A percentile compares a stretch with the other conserved stretches of the same genome.
Conservation (phyloP, 2,888 invertebrate species). For the Gastrophysa polygoni region DNA sequence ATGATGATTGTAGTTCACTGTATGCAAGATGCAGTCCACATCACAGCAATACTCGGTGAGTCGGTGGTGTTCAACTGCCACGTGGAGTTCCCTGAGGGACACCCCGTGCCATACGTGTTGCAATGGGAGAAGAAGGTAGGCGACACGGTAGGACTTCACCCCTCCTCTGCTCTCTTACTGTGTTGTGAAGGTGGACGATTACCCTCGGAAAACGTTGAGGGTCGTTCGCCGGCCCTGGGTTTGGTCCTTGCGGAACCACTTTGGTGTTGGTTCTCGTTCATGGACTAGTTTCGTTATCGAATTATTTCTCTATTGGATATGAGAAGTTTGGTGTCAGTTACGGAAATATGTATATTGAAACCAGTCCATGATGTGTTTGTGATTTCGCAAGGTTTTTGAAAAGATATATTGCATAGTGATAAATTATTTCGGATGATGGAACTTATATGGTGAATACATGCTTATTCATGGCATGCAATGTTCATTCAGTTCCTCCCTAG, state of each 20-base stretch:
- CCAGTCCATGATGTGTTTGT: constrained; percentile 5
- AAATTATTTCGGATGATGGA: neutral
- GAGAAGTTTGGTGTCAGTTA: too few relatives aligned
- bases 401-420: constrained; percentile 16
- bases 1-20: constrained; percentile 66
- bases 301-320: neutral
- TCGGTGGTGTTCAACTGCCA: constrained; percentile 98
- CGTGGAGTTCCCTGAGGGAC: constrained; percentile 95
- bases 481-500: too few relatives aligned
- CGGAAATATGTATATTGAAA: neutral
- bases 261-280: neutral
- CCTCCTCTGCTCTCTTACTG: constrained; percentile 61
- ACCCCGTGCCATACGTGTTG: constrained; percentile 96
- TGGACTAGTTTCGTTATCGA: constrained; percentile 8
- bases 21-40: constrained; percentile 92
- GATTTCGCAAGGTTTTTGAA: constrained; percentile 18
- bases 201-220: neutral
- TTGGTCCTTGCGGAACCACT: constrained; percentile 28
- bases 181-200: constrained; percentile 17
- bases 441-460: neutral
- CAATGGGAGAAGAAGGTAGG: constrained; percentile 99
- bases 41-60: constrained; percentile 96
- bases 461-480: too few relatives aligned
- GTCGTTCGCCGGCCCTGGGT: constrained; percentile 20
- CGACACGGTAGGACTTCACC: constrained; percentile 88